These are phyloP conservation scores for Naso thynnoides DNA, from an alignment of 2,797 vertebrate genomes.

Conservation along the genomic window DNA sequence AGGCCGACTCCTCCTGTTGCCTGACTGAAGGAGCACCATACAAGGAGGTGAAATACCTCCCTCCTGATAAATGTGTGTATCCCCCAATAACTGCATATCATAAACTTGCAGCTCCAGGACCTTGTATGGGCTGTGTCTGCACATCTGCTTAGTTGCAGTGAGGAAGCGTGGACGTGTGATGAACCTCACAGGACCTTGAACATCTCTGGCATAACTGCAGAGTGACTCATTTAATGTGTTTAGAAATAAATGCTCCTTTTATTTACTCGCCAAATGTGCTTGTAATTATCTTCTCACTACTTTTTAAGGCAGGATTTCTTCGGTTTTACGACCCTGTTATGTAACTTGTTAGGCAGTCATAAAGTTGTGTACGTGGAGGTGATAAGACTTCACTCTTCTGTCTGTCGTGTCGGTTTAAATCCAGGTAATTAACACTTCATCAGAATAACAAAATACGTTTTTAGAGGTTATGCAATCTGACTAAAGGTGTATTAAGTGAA, in stretches of 20 bases:
- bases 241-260: conserved; percentile 53
- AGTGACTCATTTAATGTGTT: conserved; percentile 70
- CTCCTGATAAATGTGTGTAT: conserved; percentile 84
- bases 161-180: conserved; percentile 45
- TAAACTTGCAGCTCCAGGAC: conserved; percentile 79
- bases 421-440: conserved; percentile 9
- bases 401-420: conserved; percentile 2
- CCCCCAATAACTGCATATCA: conserved; percentile 82
- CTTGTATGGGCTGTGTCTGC: conserved; percentile 83
- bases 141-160: conserved; percentile 60
- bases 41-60: conserved; percentile 81
- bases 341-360: conserved; percentile 38
- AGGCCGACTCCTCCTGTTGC: conserved; percentile 55
- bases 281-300: conserved; percentile 48
- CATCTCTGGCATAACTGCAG: conserved; percentile 56
- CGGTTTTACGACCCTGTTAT: conserved; percentile 47
- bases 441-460: conserved; percentile 4
- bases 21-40: conserved; percentile 80
- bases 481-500: conserved; percentile 7
- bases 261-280: conserved; percentile 63
- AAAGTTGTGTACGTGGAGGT: conserved; percentile 6
- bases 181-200: conserved; percentile 48
- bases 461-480: neutral
- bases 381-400: conserved; percentile 51
- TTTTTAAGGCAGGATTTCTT: conserved; percentile 38